Evolutionary conservation across 2,797 vertebrate genomes (phyloP), one percentile per base, ranked within the genome.

Genomic region (Pagetopsis macropterus): DNA sequence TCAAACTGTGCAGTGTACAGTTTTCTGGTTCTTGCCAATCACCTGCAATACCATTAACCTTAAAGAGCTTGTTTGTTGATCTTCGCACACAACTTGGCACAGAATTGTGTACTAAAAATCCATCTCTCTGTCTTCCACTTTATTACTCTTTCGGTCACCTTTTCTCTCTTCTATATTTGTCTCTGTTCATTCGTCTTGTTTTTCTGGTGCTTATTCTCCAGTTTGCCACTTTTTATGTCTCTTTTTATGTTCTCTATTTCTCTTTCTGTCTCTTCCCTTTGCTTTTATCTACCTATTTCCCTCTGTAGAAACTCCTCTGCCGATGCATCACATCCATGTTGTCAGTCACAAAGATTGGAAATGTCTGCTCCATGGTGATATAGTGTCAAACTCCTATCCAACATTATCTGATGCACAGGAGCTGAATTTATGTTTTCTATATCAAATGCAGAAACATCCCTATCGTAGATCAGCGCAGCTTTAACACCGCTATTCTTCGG

Each of bases 81-180:
- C 23, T 8, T 17, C 17, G 16, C 9, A 11, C 54, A 33, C 54
- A 56, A 37, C 10, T 37, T 41, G 44, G 58, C 58, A 45, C 44
- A 16, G 41, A 79, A 33, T 37, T 70, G 48, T 44, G 60, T 76
- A 45, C 49, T 67, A 21, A 61, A 76, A 77, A 65, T 67, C 41
- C 19, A 27, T 80, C 62, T 65, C 78, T 52, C 63, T 17, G 31
- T 73, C 33, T 27, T 62, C 23, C 14, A 62, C 3, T 59, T 66
- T 76, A 46, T 60, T 71, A 64, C 76, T 76, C 72, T 60, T 49
- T 55, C 44, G 44, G 67, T 76, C 81, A 70, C 23, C 73, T 83
- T 81, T 70, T 50, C 31, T 71, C 58, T 70, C 54, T 43, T 72
- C 71, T 66, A 21, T 65, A 41, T 82, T 65, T 49, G 43, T 73